phyloP scores from a whole-genome alignment of 1,140 invertebrate species.

The Trinorchestia longiramus region DNA sequence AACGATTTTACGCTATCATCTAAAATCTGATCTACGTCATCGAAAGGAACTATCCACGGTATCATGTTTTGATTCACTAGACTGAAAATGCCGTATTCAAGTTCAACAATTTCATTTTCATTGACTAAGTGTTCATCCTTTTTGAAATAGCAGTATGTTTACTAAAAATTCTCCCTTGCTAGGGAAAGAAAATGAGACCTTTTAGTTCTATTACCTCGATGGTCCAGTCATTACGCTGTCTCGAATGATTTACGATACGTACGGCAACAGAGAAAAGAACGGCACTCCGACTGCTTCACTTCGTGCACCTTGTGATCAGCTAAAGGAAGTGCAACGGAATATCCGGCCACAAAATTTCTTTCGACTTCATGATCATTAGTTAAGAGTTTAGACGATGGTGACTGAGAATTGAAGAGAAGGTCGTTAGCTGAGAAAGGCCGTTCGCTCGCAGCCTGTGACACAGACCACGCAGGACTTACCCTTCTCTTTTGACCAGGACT shows the following conservation, averaged over 20 bases:
- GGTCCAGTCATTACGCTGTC: background rate
- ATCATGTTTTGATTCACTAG: background rate
- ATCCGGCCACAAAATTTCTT: background rate
- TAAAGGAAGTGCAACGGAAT: background rate
- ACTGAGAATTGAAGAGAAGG: background rate
- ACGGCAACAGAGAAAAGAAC: background rate
- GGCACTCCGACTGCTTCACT: background rate
- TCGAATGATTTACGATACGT: background rate
- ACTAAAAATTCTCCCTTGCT: background rate
- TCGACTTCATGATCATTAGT: background rate
- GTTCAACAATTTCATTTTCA: background rate
- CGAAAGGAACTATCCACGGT: background rate
- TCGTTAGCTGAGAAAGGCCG: background rate
- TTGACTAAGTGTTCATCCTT: background rate
- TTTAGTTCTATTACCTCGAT: background rate
- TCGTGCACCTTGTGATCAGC: background rate
- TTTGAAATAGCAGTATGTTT: background rate
- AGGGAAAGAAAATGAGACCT: background rate
- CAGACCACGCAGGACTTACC: background rate
- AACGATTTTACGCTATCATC: background rate
- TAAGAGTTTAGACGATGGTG: background rate
- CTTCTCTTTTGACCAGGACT: background rate
- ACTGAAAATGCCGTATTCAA: background rate
- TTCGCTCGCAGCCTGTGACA: background rate
- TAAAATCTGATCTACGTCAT: background rate